Evolutionary conservation across 35 echinoderm and acorn worm genomes (phyloP).

Genomic region (Ptychodera flava): DNA sequence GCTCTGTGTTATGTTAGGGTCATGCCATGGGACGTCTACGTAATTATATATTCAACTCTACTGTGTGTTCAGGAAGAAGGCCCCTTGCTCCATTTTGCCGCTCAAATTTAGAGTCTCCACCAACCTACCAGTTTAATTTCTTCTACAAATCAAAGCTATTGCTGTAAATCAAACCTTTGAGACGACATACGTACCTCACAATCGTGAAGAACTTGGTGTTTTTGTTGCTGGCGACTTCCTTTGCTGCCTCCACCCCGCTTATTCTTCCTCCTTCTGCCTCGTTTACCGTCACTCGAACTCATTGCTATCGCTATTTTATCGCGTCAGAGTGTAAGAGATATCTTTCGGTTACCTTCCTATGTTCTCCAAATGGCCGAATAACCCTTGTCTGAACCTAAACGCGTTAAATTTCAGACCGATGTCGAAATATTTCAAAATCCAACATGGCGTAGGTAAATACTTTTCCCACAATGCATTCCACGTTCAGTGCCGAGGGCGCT

Average conservation of each 20-base stretch:
- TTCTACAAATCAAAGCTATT: too few species aligned
- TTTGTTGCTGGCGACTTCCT: neutral
- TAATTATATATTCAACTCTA: too few species aligned
- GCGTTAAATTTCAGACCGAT: neutral
- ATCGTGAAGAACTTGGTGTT: neutral
- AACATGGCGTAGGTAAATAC: neutral
- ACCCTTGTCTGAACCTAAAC: neutral
- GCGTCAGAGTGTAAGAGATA: neutral
- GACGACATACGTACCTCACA: neutral
- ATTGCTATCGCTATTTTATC: neutral
- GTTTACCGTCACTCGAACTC: neutral
- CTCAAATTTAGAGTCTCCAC: too few species aligned
- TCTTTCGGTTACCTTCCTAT: neutral
- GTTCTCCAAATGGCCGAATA: neutral
- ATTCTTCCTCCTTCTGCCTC: neutral
- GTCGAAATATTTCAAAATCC: slow-evolving; percentile 1
- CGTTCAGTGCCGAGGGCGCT: neutral
- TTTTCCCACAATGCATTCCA: neutral
- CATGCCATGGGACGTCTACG: too few species aligned
- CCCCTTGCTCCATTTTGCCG: too few species aligned
- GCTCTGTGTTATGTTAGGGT: too few species aligned
- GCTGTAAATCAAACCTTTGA: too few species aligned
- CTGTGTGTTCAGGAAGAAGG: too few species aligned
- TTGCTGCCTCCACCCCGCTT: neutral
- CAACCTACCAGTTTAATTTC: too few species aligned